Percentiles rank a stretch among this genome's conserved stretches.
These are phyloP conservation scores for Enteromius treurensis DNA, from an alignment of 2,797 vertebrate genomes.

Conservation along the genomic window DNA sequence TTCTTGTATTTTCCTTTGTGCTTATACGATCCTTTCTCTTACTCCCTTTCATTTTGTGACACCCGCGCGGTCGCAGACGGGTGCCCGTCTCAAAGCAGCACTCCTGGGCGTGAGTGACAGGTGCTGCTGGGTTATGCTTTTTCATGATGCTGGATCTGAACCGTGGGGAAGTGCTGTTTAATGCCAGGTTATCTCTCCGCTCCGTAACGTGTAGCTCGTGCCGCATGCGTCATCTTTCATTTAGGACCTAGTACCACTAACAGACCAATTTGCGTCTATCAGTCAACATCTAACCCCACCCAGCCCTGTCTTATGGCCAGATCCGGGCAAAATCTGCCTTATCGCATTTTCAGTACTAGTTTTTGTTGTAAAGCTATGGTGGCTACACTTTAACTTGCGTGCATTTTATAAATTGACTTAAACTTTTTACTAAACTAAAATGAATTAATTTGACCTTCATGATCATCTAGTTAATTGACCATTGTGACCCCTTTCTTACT, in stretches of 20 bases:
- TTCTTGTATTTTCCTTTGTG: constrained; percentile 69
- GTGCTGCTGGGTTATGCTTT: constrained; percentile 74
- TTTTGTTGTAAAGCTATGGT: not conserved
- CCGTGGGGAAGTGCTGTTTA: constrained; percentile 67
- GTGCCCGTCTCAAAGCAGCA: constrained; percentile 72
- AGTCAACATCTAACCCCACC: constrained; percentile 45
- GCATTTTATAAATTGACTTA: not conserved
- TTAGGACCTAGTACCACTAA: constrained; percentile 42
- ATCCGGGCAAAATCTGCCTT: not conserved
- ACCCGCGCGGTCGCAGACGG: constrained; percentile 72
- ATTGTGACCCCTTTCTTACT: not conserved
- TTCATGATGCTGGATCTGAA: constrained; percentile 77
- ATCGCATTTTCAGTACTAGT: not conserved
- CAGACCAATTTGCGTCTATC: constrained; percentile 43
- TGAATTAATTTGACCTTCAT: not conserved
- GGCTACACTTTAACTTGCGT: not conserved
- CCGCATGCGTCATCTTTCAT: constrained; percentile 53
- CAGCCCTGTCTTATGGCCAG: not conserved
- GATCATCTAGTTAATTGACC: not conserved
- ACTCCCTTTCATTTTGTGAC: constrained; percentile 73
- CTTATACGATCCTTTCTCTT: constrained; percentile 68
- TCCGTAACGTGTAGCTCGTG: constrained; percentile 49
- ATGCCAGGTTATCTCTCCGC: constrained; percentile 59
- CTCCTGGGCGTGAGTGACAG: constrained; percentile 66
- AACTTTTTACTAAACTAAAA: too few relatives aligned